Evolutionary conservation across 2,113 vertebrate genomes (phyloP), one percentile per base, ranked within the genome.

Genomic region (Crotalus helleri): DNA sequence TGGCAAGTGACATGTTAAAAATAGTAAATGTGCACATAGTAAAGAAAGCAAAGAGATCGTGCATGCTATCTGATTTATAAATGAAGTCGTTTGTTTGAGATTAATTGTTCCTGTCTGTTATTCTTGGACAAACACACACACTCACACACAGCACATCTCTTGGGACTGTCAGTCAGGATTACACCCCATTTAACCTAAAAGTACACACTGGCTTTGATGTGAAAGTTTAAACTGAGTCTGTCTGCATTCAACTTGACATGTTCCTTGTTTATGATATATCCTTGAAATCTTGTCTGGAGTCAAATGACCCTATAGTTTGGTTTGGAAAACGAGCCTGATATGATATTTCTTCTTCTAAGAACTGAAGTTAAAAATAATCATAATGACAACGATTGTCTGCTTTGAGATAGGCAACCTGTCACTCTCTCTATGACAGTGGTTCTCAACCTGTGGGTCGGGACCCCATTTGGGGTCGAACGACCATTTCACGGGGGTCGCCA

Each of bases 201-300:
- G 24, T 51, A 61, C 1, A 51, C 11, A 44, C 51, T 39, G 85
- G 13, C 89, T 74, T 29, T 92, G 89, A 61, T 59, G 91, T n/a
- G 61, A 93, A 91, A 55, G 4, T 33, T 91, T 88, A 74, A 91
- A 92, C 69, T 39, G 15, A 87, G 33, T 91, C 69, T 93, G 53
- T 61, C 91, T 74, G 9, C 44, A 51, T 17, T 69, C 46, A 85
- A 33, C 54, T 54, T 87, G 86, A 87, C 58, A 81, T 49, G 3
- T 26, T 1, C n/a, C 46, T 46, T 93, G 81, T n/a, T 10, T 85
- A 17, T 81, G 57, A 91, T 5, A 81, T 81, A 23, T 51, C 87
- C 87, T 92, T 92, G 81, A 90, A 92, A 92, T 90, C 53, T 85
- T 58, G 88, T 58, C 53, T 51, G 69, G 91, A 92, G 87, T 74